Conservation (phyloP, 2,113 vertebrate genomes). For the Pao palembangensis region DNA sequence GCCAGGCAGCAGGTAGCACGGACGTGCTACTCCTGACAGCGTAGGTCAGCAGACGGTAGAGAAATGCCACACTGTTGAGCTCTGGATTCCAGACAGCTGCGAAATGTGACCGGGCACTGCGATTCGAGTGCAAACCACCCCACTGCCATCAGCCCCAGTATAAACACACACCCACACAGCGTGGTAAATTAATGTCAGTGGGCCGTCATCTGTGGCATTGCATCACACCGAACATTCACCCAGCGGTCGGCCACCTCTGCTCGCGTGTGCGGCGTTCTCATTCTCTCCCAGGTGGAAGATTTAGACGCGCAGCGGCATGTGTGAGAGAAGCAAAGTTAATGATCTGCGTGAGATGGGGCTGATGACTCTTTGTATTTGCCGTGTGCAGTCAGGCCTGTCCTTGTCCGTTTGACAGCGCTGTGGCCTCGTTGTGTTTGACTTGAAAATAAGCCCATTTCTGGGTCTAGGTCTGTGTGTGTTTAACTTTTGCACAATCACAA, state of each 20-base stretch:
- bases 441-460: constrained; percentile 27
- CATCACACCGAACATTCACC: constrained; percentile 60
- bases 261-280: constrained; percentile 6
- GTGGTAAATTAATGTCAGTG: constrained; percentile 61
- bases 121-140: constrained; percentile 46
- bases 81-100: constrained; percentile 67
- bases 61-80: constrained; percentile 76
- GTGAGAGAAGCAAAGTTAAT: not conserved
- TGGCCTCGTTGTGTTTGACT: constrained; percentile 53
- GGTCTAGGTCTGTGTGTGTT: constrained; percentile 13
- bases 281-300: constrained; percentile 38
- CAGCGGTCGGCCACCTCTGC: constrained; percentile 54
- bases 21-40: constrained; percentile 64
- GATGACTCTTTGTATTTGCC: constrained; percentile 42
- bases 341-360: constrained; percentile 35
- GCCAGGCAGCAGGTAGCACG: constrained; percentile 73
- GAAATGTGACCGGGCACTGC: constrained; percentile 72
- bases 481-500: constrained; percentile 28
- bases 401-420: constrained; percentile 43
- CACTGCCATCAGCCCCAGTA: no score
- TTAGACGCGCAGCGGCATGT: constrained; percentile 38
- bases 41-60: constrained; percentile 66
- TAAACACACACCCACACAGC: not conserved
- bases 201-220: constrained; percentile 28
- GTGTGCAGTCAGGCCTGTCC: constrained; percentile 27